These are phyloP conservation scores for Periphyllus acericola DNA, from an alignment of 2,888 invertebrate genomes.

Conservation along the genomic window DNA sequence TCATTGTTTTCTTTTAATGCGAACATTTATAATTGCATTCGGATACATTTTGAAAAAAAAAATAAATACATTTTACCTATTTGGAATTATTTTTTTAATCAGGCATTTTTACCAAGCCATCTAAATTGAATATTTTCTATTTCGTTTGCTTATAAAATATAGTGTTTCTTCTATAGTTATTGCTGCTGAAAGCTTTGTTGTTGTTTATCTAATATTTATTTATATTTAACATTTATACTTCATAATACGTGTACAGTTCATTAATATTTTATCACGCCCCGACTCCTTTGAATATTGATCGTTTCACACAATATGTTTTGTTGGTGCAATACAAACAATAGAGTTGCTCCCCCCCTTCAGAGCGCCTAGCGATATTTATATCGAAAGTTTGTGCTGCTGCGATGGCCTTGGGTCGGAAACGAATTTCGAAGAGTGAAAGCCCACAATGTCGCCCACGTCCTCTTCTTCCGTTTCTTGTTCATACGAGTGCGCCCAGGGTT, in stretches of 20 bases:
- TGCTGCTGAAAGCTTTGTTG: too few species aligned
- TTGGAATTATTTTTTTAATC: too few species aligned
- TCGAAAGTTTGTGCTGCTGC: slow-evolving; percentile 25
- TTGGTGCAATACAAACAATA: not conserved
- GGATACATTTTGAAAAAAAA: too few species aligned
- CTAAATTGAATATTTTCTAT: too few species aligned
- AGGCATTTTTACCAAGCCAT: too few species aligned
- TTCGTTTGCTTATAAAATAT: too few species aligned
- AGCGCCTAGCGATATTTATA: not conserved
- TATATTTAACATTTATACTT: too few species aligned
- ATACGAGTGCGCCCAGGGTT: slow-evolving; percentile 28
- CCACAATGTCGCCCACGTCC: slow-evolving; percentile 9
- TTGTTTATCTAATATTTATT: not conserved
- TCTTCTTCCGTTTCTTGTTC: not conserved
- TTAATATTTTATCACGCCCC: not conserved
- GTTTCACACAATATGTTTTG: not conserved
- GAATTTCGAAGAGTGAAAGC: slow-evolving; percentile 29
- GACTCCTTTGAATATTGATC: slow-evolving; percentile 17
- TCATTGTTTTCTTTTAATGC: too few species aligned
- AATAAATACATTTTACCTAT: too few species aligned
- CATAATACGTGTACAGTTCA: not conserved
- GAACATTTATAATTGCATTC: too few species aligned
- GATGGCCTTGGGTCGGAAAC: slow-evolving; percentile 15
- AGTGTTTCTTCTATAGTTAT: too few species aligned
- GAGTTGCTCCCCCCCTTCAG: not conserved